Conservation (phyloP, 2,888 invertebrate species). For the Drepana falcataria region DNA sequence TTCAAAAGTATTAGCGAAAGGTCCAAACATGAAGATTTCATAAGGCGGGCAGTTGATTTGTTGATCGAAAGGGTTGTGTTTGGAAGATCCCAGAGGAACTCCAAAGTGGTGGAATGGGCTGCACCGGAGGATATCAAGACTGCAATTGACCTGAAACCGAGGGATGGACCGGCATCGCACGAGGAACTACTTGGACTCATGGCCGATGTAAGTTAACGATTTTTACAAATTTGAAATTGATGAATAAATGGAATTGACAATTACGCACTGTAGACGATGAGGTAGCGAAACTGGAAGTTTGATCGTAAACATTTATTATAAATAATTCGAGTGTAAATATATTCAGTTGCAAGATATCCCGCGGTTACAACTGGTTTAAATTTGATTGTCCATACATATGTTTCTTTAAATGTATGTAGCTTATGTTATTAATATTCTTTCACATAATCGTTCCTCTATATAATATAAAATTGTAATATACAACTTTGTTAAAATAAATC, state of each 20-base stretch:
- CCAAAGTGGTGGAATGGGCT: constrained; percentile 89
- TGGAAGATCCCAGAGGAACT: constrained; percentile 83
- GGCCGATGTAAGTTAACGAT: constrained; percentile 79
- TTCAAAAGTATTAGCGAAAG: constrained; percentile 82
- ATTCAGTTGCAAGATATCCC: too few relatives aligned
- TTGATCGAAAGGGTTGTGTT: constrained; percentile 87
- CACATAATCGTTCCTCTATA: too few relatives aligned
- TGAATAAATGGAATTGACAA: not conserved
- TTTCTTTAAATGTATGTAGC: too few relatives aligned
- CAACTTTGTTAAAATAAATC: too few relatives aligned
- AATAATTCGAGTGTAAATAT: too few relatives aligned
- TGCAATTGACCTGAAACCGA: constrained; percentile 82
- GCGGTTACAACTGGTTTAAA: too few relatives aligned
- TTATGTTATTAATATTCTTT: too few relatives aligned
- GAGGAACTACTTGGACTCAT: constrained; percentile 83
- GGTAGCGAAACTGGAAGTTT: too few relatives aligned
- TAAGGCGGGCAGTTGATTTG: constrained; percentile 84
- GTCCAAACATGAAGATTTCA: constrained; percentile 84
- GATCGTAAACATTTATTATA: too few relatives aligned
- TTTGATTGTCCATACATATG: too few relatives aligned
- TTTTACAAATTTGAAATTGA: not conserved
- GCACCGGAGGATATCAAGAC: constrained; percentile 84
- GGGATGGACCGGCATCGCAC: constrained; percentile 79
- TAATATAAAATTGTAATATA: too few relatives aligned
- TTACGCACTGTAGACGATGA: not conserved